Percentiles rank a stretch among this genome's conserved stretches.
These are phyloP conservation scores for Microhierax caerulescens DNA, from an alignment of 2,797 vertebrate genomes.

Conservation along the genomic window DNA sequence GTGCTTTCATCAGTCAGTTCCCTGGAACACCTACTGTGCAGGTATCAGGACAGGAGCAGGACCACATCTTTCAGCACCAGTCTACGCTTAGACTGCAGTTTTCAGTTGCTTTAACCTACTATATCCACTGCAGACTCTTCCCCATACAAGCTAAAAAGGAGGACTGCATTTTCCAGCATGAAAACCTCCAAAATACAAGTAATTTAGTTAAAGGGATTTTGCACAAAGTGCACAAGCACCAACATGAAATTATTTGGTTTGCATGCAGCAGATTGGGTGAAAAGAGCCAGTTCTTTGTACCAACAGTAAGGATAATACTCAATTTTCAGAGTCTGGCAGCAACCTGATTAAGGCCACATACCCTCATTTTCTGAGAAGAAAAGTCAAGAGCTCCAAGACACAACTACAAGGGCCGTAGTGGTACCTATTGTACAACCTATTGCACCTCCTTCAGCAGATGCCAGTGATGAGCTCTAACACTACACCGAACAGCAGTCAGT, in stretches of 20 bases:
- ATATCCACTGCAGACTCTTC: background rate
- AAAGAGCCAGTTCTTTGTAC: background rate
- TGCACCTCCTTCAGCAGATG: background rate
- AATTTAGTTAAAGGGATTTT: background rate
- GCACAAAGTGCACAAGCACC: background rate
- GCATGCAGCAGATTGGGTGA: background rate
- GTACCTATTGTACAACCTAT: background rate
- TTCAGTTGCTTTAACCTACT: background rate
- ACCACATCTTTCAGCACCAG: background rate
- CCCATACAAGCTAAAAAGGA: background rate
- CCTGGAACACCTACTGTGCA: background rate
- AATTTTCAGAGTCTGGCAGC: background rate
- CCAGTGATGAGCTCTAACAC: background rate
- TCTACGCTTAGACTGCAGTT: background rate
- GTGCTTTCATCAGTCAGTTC: background rate
- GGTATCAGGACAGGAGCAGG: background rate
- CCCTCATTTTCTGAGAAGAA: background rate
- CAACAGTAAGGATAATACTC: background rate
- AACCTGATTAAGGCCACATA: background rate
- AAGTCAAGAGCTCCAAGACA: background rate
- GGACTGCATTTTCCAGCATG: background rate
- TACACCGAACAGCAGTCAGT: background rate
- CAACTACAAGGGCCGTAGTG: background rate
- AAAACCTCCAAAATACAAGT: background rate
- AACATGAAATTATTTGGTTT: background rate